Conservation (phyloP, 2,888 invertebrate genomes). For the Andrena flavipes region DNA sequence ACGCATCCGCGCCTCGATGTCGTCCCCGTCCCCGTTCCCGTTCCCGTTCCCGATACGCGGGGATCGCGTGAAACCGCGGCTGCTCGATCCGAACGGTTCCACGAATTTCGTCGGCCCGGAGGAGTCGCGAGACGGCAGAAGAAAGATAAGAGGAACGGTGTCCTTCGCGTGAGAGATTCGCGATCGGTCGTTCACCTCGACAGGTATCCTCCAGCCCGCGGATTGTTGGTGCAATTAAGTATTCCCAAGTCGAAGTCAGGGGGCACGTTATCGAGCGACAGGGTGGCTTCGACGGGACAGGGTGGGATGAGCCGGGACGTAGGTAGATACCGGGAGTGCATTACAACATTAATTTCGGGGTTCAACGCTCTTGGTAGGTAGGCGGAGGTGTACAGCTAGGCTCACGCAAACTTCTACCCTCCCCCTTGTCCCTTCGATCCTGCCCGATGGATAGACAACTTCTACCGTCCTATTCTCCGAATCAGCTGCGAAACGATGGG, state of each 20-base stretch:
- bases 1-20: too few relatives aligned
- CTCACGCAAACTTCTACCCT: constrained; percentile 71
- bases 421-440: constrained; percentile 20
- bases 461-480: neutral
- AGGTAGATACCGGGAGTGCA: constrained; percentile 53
- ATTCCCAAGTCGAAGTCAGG: constrained; percentile 63
- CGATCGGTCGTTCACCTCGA: constrained; percentile 63
- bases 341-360: constrained; percentile 77
- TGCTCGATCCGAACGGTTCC: too few relatives aligned
- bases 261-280: constrained; percentile 60
- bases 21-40: too few relatives aligned
- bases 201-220: constrained; percentile 44
- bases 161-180: constrained; percentile 43
- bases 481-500: neutral
- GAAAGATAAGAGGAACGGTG: neutral
- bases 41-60: too few relatives aligned
- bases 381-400: constrained; percentile 51
- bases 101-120: too few relatives aligned
- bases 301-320: constrained; percentile 47
- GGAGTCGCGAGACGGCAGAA: too few relatives aligned
- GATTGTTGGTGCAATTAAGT: constrained; percentile 60
- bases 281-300: constrained; percentile 39
- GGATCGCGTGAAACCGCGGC: too few relatives aligned
- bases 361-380: constrained; percentile 74
- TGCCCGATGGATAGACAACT: neutral